Conservation (phyloP, 2,113 vertebrate species). For the Paedocypris sp. region DNA sequence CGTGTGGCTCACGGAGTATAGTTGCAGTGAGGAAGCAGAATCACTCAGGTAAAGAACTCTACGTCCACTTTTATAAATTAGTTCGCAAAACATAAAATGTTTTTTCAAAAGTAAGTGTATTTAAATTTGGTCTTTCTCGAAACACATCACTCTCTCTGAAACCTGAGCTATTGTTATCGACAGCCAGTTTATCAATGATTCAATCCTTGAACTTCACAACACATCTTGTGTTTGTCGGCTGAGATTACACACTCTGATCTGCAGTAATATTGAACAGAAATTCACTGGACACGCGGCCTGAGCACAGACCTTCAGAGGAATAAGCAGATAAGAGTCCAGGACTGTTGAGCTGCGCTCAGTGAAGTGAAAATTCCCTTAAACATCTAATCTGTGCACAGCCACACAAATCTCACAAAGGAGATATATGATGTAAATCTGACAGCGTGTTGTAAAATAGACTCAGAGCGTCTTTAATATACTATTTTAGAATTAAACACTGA, state of each 20-base stretch:
- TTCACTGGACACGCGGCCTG: neutral
- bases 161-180: too few species aligned
- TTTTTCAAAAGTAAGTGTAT: too few species aligned
- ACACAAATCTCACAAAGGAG: slow-evolving; percentile 9
- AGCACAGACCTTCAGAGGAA: neutral
- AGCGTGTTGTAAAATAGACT: slow-evolving; percentile 1
- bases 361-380: slow-evolving; percentile 8
- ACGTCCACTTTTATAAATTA: too few species aligned
- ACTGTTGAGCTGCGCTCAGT: neutral
- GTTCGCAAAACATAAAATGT: too few species aligned
- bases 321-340: neutral
- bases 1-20: too few species aligned
- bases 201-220: neutral
- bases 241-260: neutral
- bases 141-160: too few species aligned
- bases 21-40: too few species aligned
- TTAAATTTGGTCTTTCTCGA: too few species aligned
- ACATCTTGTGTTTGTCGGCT: neutral
- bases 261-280: neutral
- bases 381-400: slow-evolving; percentile 8
- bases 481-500: neutral
- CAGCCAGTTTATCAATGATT: neutral
- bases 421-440: neutral
- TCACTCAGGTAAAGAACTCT: too few species aligned
- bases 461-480: too few species aligned